Conservation (phyloP, 2,888 invertebrate species). For the Leptopterna dolabrata region DNA sequence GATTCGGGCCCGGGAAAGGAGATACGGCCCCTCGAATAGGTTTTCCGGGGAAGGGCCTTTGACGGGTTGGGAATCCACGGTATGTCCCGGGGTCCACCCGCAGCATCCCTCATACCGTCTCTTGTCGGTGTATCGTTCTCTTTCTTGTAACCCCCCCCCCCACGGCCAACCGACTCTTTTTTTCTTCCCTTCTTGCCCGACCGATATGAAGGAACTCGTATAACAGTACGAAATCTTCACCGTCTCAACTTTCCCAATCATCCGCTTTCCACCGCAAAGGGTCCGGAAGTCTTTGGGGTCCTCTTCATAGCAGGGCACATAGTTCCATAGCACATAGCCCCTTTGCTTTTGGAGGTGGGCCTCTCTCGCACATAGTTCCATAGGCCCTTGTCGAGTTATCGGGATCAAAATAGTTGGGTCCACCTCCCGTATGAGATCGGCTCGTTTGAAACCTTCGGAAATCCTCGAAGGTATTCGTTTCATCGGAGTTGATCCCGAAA, state of each 20-base stretch:
- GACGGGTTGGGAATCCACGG: constrained; percentile 52
- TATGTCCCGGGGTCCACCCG: constrained; percentile 58
- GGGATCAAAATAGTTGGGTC: no score
- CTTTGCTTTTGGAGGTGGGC: no score
- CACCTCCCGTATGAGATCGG: no score
- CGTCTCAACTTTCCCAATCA: constrained; percentile 38
- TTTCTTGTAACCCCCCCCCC: constrained; percentile 34
- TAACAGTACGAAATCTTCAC: neutral
- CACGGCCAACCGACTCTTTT: no score
- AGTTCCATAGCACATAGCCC: neutral
- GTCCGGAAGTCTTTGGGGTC: neutral
- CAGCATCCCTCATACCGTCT: constrained; percentile 55
- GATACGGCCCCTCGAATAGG: neutral
- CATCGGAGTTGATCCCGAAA: no score
- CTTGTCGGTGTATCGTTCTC: constrained; percentile 47
- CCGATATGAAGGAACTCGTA: neutral
- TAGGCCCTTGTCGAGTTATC: no score
- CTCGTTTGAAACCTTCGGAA: no score
- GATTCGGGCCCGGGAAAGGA: neutral
- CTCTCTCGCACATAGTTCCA: no score
- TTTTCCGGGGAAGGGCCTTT: constrained; percentile 49
- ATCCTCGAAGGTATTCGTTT: no score
- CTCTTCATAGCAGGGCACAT: neutral
- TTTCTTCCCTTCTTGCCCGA: neutral
- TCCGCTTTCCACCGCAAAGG: neutral